Evolutionary conservation across 2,797 vertebrate species (phyloP).

Genomic region (Poecilia velifera): DNA sequence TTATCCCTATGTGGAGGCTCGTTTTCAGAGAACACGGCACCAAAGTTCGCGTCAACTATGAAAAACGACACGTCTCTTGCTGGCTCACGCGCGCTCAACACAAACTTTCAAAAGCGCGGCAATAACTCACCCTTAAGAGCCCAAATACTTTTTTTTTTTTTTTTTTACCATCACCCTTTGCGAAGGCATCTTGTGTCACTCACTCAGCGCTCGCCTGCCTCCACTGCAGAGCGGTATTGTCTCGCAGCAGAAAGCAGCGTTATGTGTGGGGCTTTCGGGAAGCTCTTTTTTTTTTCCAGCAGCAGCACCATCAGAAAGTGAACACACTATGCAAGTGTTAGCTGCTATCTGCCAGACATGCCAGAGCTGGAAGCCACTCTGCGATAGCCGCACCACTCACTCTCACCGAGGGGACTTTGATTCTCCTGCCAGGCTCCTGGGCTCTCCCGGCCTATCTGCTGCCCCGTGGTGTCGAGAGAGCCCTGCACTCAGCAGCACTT

Average conservation of each 20-base stretch:
- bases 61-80: too few relatives aligned
- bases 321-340: conserved; percentile 43
- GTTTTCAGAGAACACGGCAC: too few relatives aligned
- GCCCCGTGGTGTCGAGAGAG: conserved; percentile 36
- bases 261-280: conserved; percentile 33
- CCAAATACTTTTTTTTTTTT: neutral
- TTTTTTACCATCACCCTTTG: neutral
- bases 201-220: conserved; percentile 6
- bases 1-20: too few relatives aligned
- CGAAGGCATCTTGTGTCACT: neutral
- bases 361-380: conserved; percentile 52
- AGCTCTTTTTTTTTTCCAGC: conserved; percentile 6
- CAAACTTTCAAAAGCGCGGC: too few relatives aligned
- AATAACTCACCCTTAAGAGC: neutral
- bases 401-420: conserved; percentile 60
- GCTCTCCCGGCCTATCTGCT: conserved; percentile 59
- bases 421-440: conserved; percentile 60
- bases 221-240: neutral
- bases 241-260: conserved; percentile 6
- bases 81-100: too few relatives aligned
- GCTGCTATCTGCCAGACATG: conserved; percentile 49
- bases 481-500: conserved; percentile 50
- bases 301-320: conserved; percentile 27
- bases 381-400: conserved; percentile 61
- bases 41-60: too few relatives aligned